Evolutionary conservation across 2,888 invertebrate species (phyloP), one percentile per base, ranked within the genome.

Genomic region (Scotopteryx bipunctaria): DNA sequence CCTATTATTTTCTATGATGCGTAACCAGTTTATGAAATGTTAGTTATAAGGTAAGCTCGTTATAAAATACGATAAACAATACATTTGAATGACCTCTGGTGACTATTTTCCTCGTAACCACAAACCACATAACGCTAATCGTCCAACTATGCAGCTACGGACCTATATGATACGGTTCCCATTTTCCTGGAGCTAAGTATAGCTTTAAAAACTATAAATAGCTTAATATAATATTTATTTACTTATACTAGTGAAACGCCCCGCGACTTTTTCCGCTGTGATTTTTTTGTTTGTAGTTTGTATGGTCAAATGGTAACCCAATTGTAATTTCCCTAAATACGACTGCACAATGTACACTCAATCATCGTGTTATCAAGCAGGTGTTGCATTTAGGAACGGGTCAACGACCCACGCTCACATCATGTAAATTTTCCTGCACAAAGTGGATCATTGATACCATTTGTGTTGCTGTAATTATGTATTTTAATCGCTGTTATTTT

Each of bases 391-490:
- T 47, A 45, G 37, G 38, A 41, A 23, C 33, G 35, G 38, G 53
- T 55, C 52, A 37, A 37, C 27, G 48, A 58, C 49, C 60, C 27
- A 35, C 17, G 32, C 29, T 47, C 32, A 47, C 55, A 38, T 49
- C 55, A 60, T 60, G 60, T 62, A 35, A 55, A 62, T 60, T 58
- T 62, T 55, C 60, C 56, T 55, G 45, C 51, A 50, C 40, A 42
- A 60, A 49, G 56, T 56, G 36, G 58, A 56, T 55, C 55, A 58
- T 45, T 57, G 47, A 60, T 58, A 54, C n/a, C 25, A 53, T 51
- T 55, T 55, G 43, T 51, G 41, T 44, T 52, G 41, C 29, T 31
- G 42, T 52, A 41, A 41, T 49, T 55, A 50, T n/a, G n/a, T n/a
- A n/a, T 38, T 37, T 54, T 45, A 35, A 48, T 47, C 32, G 43